Conservation (phyloP, 2,113 vertebrate genomes). For the Nestor notabilis region DNA sequence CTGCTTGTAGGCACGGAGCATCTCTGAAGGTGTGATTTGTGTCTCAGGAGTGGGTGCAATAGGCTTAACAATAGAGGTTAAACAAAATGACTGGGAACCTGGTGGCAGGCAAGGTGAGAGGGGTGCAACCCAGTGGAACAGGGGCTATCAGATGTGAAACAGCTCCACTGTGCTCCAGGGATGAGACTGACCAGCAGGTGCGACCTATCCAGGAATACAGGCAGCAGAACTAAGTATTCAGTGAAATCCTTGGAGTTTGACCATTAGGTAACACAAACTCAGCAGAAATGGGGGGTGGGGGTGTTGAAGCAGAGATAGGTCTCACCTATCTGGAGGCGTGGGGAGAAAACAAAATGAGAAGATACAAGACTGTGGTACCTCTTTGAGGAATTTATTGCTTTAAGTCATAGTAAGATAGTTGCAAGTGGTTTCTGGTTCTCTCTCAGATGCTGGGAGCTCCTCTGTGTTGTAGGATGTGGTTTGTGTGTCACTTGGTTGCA, state of each 20-base stretch:
- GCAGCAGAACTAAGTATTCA: background rate
- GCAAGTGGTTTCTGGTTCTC: background rate
- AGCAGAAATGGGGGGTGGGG: background rate
- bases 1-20: background rate
- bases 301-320: background rate
- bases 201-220: background rate
- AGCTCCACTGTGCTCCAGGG: background rate
- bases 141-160: background rate
- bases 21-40: background rate
- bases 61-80: background rate
- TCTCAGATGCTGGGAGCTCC: background rate
- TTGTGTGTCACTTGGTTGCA: background rate
- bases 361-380: background rate
- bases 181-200: background rate
- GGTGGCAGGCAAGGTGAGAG: background rate
- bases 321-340: background rate
- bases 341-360: background rate
- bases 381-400: background rate
- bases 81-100: background rate
- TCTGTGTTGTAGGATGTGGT: background rate
- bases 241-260: background rate
- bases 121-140: background rate
- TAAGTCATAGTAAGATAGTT: background rate
- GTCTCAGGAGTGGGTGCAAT: background rate
- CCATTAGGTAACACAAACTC: background rate